Percentiles rank a stretch among this genome's conserved stretches.
Conservation (phyloP, 2,113 vertebrate species). For the Nothocercus julius region DNA sequence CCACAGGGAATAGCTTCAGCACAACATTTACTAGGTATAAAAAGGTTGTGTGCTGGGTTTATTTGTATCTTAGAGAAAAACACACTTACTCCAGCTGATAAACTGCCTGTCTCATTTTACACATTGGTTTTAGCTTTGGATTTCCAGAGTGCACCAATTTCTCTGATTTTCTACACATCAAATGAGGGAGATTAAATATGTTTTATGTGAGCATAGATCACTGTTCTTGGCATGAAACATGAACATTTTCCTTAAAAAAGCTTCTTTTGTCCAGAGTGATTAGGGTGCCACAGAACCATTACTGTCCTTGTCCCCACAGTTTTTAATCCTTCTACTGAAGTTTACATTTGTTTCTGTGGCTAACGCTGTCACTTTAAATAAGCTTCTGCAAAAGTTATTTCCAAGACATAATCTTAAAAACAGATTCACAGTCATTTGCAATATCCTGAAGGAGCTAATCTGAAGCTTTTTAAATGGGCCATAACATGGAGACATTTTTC, state of each 20-base stretch:
- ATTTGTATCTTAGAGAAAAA: background rate
- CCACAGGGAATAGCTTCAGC: background rate
- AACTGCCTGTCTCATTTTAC: background rate
- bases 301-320: background rate
- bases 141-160: background rate
- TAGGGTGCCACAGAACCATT: background rate
- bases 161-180: conserved; percentile 10
- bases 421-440: background rate
- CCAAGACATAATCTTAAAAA: background rate
- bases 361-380: conserved; percentile 25
- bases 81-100: background rate
- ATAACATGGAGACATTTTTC: background rate
- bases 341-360: conserved; percentile 22
- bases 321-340: conserved; percentile 16
- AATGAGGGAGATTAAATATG: background rate
- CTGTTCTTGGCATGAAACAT: background rate
- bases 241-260: background rate
- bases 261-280: background rate
- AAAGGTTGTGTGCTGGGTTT: background rate
- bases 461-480: background rate
- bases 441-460: background rate
- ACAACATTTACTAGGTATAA: background rate
- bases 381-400: background rate
- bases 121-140: background rate
- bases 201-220: background rate